Base-by-base conservation (phyloP, 1,140 invertebrate genomes). In the Agrypnia vestita region DNA sequence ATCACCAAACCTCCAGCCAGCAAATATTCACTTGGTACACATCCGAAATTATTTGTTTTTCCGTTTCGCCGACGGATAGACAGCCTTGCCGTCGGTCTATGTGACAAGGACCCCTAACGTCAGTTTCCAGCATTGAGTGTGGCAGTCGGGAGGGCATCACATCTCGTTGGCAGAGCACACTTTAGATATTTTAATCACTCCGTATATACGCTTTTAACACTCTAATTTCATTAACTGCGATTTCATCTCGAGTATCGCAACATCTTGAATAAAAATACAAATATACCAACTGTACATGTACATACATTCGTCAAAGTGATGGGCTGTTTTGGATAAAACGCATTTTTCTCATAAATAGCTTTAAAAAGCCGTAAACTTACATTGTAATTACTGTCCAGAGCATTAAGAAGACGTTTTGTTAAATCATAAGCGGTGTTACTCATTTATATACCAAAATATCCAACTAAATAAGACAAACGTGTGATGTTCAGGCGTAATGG, bases 381-480 rank as follows among this genome's bases (percentile, higher is more conserved):
- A 89, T 89, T 89, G 88, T 89, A 89, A 88, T 88, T 88, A 86
- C 86, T 89, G 88, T 89, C 88, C 88, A 89, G 87, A 86, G 88
- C 88, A 89, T 89, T 89, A 86, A 89, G 88, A 87, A 89, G 88
- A 87, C 88, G 88, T 87, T 89, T 88, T 87, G 87, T 89, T 86
- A 89, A 86, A 86, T 89, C 88, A 89, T 89, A 87, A 89, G 88
- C 88, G 87, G 88, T 89, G 89, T 88, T 87, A 89, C 88, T 89
- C 88, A 89, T 89, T 89, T 89, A 89, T 89, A 88, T 89, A 88
- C 86, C 85, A 89, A 89, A 89, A 89, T 89, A 89, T 89, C 88
- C 86, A 88, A 89, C 88, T 89, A 89, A 89, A 89, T 89, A 89
- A 88, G 88, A 89, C 88, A 88, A 88, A 89, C 88, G 88, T 89